These are phyloP conservation scores for Myxocyprinus asiaticus DNA, from an alignment of 2,113 vertebrate genomes.

Conservation along the genomic window DNA sequence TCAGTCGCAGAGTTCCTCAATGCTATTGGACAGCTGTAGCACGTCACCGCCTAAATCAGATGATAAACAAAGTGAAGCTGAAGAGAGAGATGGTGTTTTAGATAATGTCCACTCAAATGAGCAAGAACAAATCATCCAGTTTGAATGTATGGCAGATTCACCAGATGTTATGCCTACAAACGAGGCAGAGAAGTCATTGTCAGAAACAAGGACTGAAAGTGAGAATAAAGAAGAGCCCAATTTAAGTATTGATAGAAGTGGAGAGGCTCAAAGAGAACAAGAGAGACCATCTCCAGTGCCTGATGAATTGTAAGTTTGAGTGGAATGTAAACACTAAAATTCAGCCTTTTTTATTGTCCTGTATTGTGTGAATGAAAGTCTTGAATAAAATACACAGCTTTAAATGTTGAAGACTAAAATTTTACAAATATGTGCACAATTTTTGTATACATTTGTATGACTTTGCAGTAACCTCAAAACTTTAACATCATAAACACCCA, in stretches of 20 bases:
- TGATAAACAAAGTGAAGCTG: slow-evolving; percentile 4
- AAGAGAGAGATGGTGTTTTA: neutral
- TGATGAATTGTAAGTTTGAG: slow-evolving; percentile 55
- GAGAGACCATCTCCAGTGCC: neutral
- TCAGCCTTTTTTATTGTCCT: neutral
- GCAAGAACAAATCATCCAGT: neutral
- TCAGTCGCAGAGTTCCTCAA: neutral
- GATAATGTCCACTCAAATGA: neutral
- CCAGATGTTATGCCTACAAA: neutral
- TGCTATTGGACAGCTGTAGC: neutral
- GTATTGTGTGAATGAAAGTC: no score
- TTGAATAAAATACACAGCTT: no score
- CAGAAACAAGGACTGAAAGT: slow-evolving; percentile 3
- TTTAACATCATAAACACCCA: neutral
- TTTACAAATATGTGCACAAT: no score
- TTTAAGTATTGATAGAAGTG: slow-evolving; percentile 26
- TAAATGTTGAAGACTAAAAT: no score
- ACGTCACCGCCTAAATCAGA: neutral
- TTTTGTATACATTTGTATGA: slow-evolving; percentile 2
- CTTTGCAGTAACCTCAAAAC: neutral
- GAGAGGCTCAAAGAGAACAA: slow-evolving; percentile 27
- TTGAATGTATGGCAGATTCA: slow-evolving; percentile 5
- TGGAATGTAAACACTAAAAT: slow-evolving; percentile 11
- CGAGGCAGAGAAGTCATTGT: neutral
- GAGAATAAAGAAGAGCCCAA: slow-evolving; percentile 22